Base-by-base conservation (phyloP, 2,888 invertebrate genomes). In the Andrena flavipes region DNA sequence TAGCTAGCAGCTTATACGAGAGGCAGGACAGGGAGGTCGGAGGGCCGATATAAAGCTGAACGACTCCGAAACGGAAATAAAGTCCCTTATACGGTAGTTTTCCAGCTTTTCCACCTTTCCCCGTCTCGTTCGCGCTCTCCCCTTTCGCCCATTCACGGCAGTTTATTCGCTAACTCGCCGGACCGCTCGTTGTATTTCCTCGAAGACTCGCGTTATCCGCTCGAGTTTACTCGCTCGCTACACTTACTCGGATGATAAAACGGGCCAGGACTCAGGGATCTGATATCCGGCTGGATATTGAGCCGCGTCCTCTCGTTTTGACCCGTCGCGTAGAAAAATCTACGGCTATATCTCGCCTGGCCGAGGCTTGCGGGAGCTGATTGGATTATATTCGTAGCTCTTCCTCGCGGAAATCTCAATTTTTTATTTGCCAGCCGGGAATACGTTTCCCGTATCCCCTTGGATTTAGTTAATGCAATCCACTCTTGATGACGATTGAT, bases 251-350 rank as follows among this genome's bases (percentile, higher is more conserved):
- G 75, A 87, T 85, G 87, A 87, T 87, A 87, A 87, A 87, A 80
- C 78, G 84, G 76, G 74, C 76, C 63, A 48, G 75, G 78, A 82
- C 82, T 72, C 74, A 35, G 60, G 76, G 78, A 84, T 84, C 76
- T 80, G 87, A 87, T 87, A 84, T 87, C 86, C 84, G 62, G 56
- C 59, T 76, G 85, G 78, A 87, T 87, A 87, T 85, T 68, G 87
- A 70, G 75, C 26, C 62, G 70, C 62, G 64, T 62, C 49, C 62
- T 26, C 33, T 62, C 80, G 76, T 84, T 83, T 78, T 70, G 63
- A 84, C 67, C 56, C 59, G 48, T 63, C 35, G 67, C 63, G 51
- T 49, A 35, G 77, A 64, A 73, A 78, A 78, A 71, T 84, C 78
- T 73, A 51, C 49, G 63, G 74, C 54, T 63, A 74, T 73, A 65